phyloP scores from a whole-genome alignment of 2,797 vertebrate species.

The Brachyrhaphis roseni region DNA sequence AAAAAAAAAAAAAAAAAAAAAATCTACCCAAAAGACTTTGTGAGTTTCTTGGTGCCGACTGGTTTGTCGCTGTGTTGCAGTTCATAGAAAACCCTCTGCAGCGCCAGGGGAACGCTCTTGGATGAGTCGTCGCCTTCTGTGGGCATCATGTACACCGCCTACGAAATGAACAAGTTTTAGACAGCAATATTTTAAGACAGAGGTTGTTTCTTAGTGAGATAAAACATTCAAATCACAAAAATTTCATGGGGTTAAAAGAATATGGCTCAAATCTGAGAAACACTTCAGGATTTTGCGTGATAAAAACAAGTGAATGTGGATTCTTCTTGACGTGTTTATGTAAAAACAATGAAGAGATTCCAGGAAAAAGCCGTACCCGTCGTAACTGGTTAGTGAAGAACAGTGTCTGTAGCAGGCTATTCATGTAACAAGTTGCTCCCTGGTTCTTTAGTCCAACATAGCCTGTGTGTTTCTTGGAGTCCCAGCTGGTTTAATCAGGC shows the following conservation, averaged over 20 bases:
- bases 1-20: neutral
- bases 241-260: neutral
- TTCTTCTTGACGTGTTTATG: neutral
- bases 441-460: conserved; percentile 99
- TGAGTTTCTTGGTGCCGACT: conserved; percentile 98
- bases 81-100: conserved; percentile 99
- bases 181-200: neutral
- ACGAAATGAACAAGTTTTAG: conserved; percentile 11
- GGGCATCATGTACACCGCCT: conserved; percentile 99
- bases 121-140: conserved; percentile 99
- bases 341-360: neutral
- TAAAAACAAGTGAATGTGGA: neutral
- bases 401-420: conserved; percentile 97
- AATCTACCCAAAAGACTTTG: conserved; percentile 95
- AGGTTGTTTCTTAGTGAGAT: neutral
- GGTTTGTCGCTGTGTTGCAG: conserved; percentile 99
- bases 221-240: neutral
- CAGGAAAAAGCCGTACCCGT: conserved; percentile 81
- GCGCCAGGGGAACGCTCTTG: conserved; percentile 96
- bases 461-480: conserved; percentile 99
- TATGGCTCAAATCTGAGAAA: neutral
- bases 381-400: conserved; percentile 99
- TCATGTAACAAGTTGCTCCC: conserved; percentile 99
- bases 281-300: neutral
- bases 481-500: conserved; percentile 86